Percentiles rank a stretch among this genome's conserved stretches.
Conservation (phyloP, 2,113 vertebrate genomes). For the Colinus virginianus region DNA sequence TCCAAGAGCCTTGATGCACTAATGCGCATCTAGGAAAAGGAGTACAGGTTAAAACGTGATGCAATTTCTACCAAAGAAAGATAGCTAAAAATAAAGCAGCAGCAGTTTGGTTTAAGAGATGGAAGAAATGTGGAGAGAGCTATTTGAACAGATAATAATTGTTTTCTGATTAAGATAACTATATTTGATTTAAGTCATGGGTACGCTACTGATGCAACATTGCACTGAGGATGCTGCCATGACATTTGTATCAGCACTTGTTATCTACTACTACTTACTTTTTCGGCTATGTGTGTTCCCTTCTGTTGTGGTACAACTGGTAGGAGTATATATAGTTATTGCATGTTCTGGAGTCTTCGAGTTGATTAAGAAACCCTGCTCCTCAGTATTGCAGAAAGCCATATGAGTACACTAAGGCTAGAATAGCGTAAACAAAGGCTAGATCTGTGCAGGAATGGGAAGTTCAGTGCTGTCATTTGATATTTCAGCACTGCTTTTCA, state of each 20-base stretch:
- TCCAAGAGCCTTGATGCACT: neutral
- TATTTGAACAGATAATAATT: neutral
- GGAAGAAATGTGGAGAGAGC: neutral
- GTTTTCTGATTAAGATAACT: neutral
- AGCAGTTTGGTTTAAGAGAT: neutral
- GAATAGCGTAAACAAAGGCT: neutral
- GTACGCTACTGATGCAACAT: rapidly evolving
- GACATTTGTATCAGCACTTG: neutral
- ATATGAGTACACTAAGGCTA: neutral
- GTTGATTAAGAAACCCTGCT: neutral
- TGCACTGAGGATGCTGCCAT: neutral
- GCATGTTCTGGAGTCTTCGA: neutral
- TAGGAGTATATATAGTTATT: neutral
- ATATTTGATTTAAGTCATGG: rapidly evolving
- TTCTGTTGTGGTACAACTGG: neutral
- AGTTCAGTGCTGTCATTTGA: neutral
- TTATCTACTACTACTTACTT: neutral
- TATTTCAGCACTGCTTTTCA: constrained; percentile 7
- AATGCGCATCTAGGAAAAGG: neutral
- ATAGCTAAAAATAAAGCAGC: neutral
- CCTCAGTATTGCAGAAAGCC: neutral
- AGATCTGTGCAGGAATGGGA: neutral
- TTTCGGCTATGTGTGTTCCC: neutral
- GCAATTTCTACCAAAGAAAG: neutral
- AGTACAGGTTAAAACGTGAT: neutral